phyloP scores from a whole-genome alignment of 2,797 vertebrate species.

The Carcharodon carcharias region DNA sequence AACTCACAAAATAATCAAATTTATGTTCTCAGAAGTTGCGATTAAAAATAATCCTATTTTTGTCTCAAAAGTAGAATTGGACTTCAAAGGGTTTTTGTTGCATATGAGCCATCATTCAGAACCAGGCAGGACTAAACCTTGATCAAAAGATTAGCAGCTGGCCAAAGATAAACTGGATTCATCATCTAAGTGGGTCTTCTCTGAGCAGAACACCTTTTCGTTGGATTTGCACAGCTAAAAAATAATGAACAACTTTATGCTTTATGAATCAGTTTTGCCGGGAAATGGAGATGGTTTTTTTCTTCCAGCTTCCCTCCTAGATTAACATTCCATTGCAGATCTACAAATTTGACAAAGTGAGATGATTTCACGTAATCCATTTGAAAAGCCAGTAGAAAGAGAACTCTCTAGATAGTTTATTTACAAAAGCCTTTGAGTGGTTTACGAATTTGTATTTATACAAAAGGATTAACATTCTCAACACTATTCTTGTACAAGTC shows the following conservation, averaged over 20 bases:
- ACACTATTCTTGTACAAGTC: background rate
- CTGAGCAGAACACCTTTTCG: background rate
- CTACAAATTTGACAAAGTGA: background rate
- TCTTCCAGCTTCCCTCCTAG: background rate
- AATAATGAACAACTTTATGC: background rate
- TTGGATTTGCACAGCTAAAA: background rate
- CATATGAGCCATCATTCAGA: background rate
- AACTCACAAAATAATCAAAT: background rate
- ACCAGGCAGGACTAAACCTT: background rate
- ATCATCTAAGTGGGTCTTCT: background rate
- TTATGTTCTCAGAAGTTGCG: background rate
- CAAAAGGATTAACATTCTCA: background rate
- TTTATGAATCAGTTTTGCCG: background rate
- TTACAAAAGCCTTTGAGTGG: background rate
- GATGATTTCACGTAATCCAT: background rate
- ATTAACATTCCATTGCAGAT: background rate
- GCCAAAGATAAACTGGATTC: background rate
- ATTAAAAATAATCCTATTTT: background rate
- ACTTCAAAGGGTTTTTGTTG: background rate
- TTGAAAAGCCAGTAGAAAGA: background rate
- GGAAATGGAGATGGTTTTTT: background rate
- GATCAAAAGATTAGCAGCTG: background rate
- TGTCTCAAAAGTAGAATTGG: background rate
- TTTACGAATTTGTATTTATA: background rate
- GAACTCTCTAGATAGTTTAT: background rate